phyloP scores from a whole-genome alignment of 2,888 invertebrate species.

The Fragum sueziense region DNA sequence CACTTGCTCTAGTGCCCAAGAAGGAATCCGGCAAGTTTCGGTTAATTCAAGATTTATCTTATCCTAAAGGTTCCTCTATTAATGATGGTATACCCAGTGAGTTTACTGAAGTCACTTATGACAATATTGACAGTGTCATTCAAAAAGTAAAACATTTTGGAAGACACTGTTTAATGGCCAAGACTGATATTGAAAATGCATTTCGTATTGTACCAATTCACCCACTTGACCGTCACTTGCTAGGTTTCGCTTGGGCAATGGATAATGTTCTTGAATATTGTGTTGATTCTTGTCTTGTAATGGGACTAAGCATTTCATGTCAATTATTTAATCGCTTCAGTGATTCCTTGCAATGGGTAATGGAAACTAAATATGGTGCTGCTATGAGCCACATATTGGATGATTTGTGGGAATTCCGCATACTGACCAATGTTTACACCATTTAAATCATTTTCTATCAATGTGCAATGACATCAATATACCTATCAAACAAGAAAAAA shows the following conservation, averaged over 20 bases:
- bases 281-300: constrained; percentile 45
- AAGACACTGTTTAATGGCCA: constrained; percentile 31
- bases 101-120: constrained; percentile 27
- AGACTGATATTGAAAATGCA: constrained; percentile 51
- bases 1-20: constrained; percentile 50
- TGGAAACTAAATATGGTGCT: constrained; percentile 14
- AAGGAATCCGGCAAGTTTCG: constrained; percentile 18
- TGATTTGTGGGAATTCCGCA: constrained; percentile 22
- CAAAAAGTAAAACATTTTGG: constrained; percentile 29
- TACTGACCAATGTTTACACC: background rate
- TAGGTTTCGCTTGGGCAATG: constrained; percentile 43
- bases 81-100: constrained; percentile 41
- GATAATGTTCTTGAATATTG: constrained; percentile 18
- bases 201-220: constrained; percentile 53
- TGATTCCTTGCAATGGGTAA: constrained; percentile 40
- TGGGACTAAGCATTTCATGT: constrained; percentile 46
- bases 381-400: constrained; percentile 16
- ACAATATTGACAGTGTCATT: constrained; percentile 44
- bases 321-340: constrained; percentile 45
- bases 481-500: constrained; percentile 32
- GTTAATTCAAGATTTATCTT: constrained; percentile 54
- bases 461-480: constrained; percentile 20
- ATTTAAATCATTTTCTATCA: constrained; percentile 8
- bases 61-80: constrained; percentile 27
- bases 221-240: constrained; percentile 41